Evolutionary conservation across 1,140 invertebrate species (phyloP), one percentile per base, ranked within the genome.

Genomic region (Rhopalosiphum padi): DNA sequence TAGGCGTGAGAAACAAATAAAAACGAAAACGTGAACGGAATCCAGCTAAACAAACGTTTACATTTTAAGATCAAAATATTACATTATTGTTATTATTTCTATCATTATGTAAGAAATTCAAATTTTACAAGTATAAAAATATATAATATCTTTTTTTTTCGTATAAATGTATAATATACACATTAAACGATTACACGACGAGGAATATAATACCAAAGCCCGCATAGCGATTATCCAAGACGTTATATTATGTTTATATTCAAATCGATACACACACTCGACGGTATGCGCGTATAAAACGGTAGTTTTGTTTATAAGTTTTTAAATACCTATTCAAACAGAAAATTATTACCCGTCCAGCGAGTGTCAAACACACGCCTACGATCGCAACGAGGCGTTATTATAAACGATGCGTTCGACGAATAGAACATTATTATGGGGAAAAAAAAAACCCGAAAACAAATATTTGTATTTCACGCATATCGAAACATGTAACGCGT

Each of bases 1-100:
- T 90, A 43, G 37, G 53, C 53, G 89, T 90, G 89, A 60, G 53
- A 90, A 90, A 90, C 88, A 43, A 60, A 68, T 68, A 68, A 90
- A 90, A 68, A 88, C n/a, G 87, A 60, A 90, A 90, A 90, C 55
- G 37, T 90, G 89, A 60, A 68, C 53, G 25, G 89, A 25, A 41
- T 68, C 46, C 37, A 25, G 60, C 60, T 37, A 30, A 41, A 43
- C 37, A 68, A 43, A 90, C 89, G 35, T 90, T 90, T 68, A 60
- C 37, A 90, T 90, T 60, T 90, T 53, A 53, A 88, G 9, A 88
- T n/a, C 30, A 35, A 9, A 86, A 35, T 88, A 35, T 43, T 37
- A 83, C 82, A 46, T 48, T 87, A 87, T 41, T 41, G 21, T 86
- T 82, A 48, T 87, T 2, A 35, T 88, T 43, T 30, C 30, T 35